Evolutionary conservation across 2,113 vertebrate species (phyloP).

Genomic region (Notarius lentiginosus): DNA sequence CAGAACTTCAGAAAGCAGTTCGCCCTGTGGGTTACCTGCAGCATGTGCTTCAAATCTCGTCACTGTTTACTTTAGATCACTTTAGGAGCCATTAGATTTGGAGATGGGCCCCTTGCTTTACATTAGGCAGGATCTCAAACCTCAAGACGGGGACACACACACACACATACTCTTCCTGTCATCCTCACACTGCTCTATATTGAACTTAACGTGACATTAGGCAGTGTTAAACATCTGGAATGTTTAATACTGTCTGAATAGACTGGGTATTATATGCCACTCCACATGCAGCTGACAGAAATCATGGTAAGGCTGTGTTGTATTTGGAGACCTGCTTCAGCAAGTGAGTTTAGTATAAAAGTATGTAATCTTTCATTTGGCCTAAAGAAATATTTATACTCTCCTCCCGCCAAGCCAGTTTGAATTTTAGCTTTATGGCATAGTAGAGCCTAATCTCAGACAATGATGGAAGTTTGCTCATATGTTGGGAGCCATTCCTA

Average conservation of each 20-base stretch:
- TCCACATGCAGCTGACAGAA: not conserved
- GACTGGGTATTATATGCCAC: not conserved
- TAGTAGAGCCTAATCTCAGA: not conserved
- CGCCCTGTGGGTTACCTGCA: not conserved
- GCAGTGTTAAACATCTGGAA: not conserved
- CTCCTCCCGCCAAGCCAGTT: not conserved
- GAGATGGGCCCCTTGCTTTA: not conserved
- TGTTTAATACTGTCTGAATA: not conserved
- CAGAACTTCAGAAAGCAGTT: not conserved
- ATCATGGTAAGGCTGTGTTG: not conserved
- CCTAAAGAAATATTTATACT: not conserved
- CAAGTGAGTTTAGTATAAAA: slow-evolving; percentile 1
- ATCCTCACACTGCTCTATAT: not conserved
- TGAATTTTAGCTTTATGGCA: not conserved
- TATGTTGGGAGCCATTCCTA: not conserved
- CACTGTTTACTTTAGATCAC: slow-evolving; percentile 5
- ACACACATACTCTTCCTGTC: not conserved
- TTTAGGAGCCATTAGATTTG: not conserved
- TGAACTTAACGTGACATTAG: not conserved
- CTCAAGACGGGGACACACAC: not conserved
- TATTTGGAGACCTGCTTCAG: slow-evolving; percentile 20
- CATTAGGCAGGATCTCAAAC: not conserved
- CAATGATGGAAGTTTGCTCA: not conserved
- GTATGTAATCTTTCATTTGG: slow-evolving; percentile 8
- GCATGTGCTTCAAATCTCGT: not conserved